These are phyloP conservation scores for Probosciger aterrimus DNA, from an alignment of 2,113 vertebrate species.

Conservation along the genomic window DNA sequence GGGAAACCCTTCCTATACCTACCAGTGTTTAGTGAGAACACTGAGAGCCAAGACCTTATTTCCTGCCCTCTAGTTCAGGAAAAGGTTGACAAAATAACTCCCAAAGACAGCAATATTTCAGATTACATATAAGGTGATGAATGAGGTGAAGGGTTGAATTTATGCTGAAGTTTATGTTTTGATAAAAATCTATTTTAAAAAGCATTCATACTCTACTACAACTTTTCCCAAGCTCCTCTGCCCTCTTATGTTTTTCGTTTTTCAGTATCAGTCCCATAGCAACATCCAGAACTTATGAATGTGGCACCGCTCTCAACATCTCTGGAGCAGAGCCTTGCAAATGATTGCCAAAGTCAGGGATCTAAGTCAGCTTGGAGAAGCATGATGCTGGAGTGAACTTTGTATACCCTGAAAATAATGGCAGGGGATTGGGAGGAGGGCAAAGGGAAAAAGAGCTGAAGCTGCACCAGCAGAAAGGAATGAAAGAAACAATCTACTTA, in stretches of 20 bases:
- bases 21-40: neutral
- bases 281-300: constrained; percentile 41
- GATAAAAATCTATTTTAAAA: constrained; percentile 57
- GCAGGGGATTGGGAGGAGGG: neutral
- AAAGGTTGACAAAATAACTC: constrained; percentile 17
- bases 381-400: neutral
- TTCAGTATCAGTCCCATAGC: constrained; percentile 43
- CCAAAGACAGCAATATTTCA: constrained; percentile 8
- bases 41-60: neutral
- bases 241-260: constrained; percentile 48
- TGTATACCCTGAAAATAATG: neutral
- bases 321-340: constrained; percentile 14
- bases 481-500: neutral
- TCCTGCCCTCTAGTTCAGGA: constrained; percentile 15
- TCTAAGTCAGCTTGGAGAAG: constrained; percentile 7
- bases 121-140: constrained; percentile 13
- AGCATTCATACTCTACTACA: neutral
- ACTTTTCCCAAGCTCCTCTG: constrained; percentile 64
- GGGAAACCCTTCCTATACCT: neutral
- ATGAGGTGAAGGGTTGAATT: constrained; percentile 18
- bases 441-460: neutral
- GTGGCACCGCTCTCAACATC: neutral
- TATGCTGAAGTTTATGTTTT: constrained; percentile 48
- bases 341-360: neutral
- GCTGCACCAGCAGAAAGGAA: constrained; percentile 10